Base-by-base conservation (phyloP, 2,797 vertebrate genomes). In the Coracias cyanogaster region DNA sequence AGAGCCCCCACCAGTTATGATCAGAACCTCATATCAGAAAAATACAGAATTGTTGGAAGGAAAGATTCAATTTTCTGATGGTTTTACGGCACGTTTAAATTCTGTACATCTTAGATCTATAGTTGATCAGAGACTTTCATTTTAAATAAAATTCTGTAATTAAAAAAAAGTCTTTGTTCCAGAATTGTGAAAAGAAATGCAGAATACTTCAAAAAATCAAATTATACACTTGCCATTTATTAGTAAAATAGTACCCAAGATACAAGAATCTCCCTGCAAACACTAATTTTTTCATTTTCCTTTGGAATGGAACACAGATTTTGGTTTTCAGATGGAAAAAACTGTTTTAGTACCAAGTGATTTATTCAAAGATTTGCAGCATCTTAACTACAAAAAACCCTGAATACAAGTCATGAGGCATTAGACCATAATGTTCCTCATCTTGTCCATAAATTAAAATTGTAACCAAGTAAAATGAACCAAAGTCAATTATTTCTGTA, bases 231-330 rank as follows among this genome's bases (percentile, higher is more conserved):
- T 82, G 9, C 4, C 5, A 51, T 66, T 71, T 69, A 17, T 79
- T 39, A n/a, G 18, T 20, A 60, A 77, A 74, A 49, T 17, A 22
- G 8, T 2, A 48, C 43, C 21, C 67, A 26, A 39, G 48, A 57
- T 9, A 61, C 7, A 84, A 45, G 7, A 71, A 41, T 67, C 2
- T 58, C 10, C 67, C 18, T 55, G 3, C 2, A 86, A 55, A 83
- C 13, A 28, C 22, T 54, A 82, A 15, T 80, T 69, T 1, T n/a
- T 80, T 1, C 31, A 16, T 81, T 26, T 82, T 57, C 5, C 7
- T 41, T 57, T 20, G 10, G 4, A 84, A 48, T 21, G 7, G 14
- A 86, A 52, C 1, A 21, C 0, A 1, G 24, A 5, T 1, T 79
- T 49, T 41, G 2, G 5, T 72, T 92, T 74, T 19, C 13, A 49